Evolutionary conservation across 30 jellyfish, hydroid and myxozoan genomes (phyloP), one percentile per base, ranked within the genome.

Genomic region (Aurelia sp.): DNA sequence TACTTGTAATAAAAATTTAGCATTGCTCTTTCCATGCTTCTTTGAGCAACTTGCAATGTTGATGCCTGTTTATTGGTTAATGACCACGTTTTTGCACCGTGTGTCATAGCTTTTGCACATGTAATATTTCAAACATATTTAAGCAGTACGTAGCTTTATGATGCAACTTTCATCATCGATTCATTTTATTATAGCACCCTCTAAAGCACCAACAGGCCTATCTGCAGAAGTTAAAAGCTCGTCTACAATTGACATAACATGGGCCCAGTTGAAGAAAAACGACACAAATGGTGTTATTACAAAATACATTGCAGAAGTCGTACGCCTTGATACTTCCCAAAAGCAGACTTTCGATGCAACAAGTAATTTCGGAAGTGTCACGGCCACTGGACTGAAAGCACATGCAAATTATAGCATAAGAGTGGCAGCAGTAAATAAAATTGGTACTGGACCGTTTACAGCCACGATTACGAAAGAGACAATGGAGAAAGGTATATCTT

Each of bases 381-480:
- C 41, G 38, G 78, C 72, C 52, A 78, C 0, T 18, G 91, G 79
- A 30, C 22, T 88, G 50, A 62, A 65, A 63, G 86, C 97, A 27
- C 70, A 40, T 41, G 58, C 92, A 5, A 88, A 88, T 60, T 88
- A 88, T 71, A 69, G 90, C 35, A 50, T 88, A 8, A 17, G 0
- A 27, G 78, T 88, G 4, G 97, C 97, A 27, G 97, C 92, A 17
- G 89, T 63, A 4, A 88, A 79, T 63, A 40, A 33, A 41, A 66
- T 41, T 20, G 91, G 91, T 8, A 15, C 57, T 67, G 96, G 96
- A 53, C 90, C 88, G 16, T 76, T 60, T 59, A 66, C 81, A 38
- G 0, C 74, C 12, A 60, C 91, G 20, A 60, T 87, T 27, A 27
- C 33, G 15, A 76, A 27, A 9, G 81, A 48, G 59, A 87, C 91